Conservation (phyloP, 2,888 invertebrate species). For the Myathropa florea region DNA sequence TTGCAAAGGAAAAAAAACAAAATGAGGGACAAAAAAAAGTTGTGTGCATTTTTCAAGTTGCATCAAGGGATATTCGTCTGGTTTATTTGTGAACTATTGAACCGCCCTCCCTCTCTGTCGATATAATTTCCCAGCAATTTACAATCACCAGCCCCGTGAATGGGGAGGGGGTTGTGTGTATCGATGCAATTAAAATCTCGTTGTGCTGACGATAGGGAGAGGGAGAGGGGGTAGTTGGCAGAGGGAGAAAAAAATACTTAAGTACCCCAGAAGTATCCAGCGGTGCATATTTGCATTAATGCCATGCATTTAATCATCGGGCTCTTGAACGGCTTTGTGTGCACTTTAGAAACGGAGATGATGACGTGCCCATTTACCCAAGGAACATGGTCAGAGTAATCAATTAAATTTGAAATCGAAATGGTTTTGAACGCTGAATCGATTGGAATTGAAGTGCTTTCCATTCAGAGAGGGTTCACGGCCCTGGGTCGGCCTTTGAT, state of each 20-base stretch:
- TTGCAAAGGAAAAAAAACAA: not conserved
- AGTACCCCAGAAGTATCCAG: not conserved
- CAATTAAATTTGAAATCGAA: not conserved
- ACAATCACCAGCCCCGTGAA: not conserved
- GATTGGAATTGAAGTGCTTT: not conserved
- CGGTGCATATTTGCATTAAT: not conserved
- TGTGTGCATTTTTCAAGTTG: not conserved
- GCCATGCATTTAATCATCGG: not conserved
- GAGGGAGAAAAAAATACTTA: not conserved
- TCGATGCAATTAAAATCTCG: not conserved
- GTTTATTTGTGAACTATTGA: not conserved
- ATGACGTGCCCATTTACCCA: not conserved
- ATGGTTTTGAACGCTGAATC: not conserved
- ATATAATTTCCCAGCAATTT: not conserved
- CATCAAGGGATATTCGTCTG: not conserved
- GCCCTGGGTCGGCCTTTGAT: no score
- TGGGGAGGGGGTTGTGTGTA: not conserved
- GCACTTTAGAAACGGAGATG: not conserved
- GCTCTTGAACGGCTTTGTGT: not conserved
- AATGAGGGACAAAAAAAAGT: not conserved
- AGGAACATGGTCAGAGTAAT: not conserved
- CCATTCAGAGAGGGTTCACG: not conserved
- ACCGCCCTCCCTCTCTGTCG: not conserved
- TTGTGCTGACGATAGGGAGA: not conserved
- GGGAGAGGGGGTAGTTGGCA: not conserved